Percentiles rank a stretch among this genome's conserved stretches.
Conservation (phyloP, 2,113 vertebrate genomes). For the Mastomys natalensis region DNA sequence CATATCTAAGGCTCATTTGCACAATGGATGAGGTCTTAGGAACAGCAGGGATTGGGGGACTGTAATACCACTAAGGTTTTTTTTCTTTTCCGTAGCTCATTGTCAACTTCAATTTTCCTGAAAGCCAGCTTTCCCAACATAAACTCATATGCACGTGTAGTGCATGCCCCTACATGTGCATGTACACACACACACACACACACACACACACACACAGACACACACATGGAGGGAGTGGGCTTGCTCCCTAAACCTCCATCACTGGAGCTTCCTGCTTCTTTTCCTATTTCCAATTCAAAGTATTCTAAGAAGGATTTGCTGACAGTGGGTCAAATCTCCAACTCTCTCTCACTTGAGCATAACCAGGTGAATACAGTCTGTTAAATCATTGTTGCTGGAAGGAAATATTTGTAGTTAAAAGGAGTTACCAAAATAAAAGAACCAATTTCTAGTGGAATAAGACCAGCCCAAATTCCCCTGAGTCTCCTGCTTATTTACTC, state of each 20-base stretch:
- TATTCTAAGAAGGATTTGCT: background rate
- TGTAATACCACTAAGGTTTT: background rate
- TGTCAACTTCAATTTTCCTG: background rate
- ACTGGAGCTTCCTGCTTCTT: background rate
- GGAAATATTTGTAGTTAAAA: background rate
- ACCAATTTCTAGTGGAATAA: background rate
- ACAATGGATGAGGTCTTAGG: background rate
- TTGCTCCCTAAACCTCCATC: background rate
- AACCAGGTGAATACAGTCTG: background rate
- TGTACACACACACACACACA: too few species aligned
- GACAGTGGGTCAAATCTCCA: background rate
- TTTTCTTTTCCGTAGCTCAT: background rate
- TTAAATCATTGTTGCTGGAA: background rate
- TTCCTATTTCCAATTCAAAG: conserved; percentile 1
- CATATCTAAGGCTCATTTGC: background rate
- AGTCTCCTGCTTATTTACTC: background rate
- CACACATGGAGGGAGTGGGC: fast-evolving
- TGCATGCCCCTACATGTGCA: background rate
- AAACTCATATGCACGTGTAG: background rate
- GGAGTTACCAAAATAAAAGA: background rate
- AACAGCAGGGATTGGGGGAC: background rate
- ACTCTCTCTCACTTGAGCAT: background rate
- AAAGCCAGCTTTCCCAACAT: background rate
- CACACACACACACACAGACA: background rate
- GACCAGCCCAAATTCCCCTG: background rate